phyloP scores from a whole-genome alignment of 2,113 vertebrate genomes.

The Leuciscus idus region DNA sequence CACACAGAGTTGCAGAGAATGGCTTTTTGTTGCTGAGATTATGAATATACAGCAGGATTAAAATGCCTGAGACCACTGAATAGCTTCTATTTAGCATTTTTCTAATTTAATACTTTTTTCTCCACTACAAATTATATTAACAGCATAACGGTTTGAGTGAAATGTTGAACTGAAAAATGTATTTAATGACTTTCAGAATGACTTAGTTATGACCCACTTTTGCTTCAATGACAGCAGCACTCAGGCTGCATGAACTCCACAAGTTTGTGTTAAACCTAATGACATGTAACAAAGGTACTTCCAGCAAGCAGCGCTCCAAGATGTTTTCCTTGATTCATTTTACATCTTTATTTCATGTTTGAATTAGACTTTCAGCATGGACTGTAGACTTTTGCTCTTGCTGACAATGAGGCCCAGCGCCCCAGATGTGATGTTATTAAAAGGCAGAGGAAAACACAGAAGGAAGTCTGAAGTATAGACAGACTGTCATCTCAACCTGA shows the following conservation, averaged over 20 bases:
- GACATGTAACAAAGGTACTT: too few species aligned
- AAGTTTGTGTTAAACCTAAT: background rate
- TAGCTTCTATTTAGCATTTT: slow-evolving; percentile 26
- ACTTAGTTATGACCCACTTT: background rate
- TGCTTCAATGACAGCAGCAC: background rate
- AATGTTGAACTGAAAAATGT: background rate
- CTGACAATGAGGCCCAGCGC: slow-evolving; percentile 11
- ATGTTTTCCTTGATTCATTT: background rate
- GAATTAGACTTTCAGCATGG: background rate
- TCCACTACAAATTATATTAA: slow-evolving; percentile 1
- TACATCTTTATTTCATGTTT: background rate
- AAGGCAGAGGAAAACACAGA: slow-evolving; percentile 6
- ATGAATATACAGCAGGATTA: slow-evolving; percentile 10
- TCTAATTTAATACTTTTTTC: slow-evolving; percentile 8
- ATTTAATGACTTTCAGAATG: background rate
- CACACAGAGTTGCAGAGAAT: slow-evolving; percentile 36
- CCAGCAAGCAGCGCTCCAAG: too few species aligned
- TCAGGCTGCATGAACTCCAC: background rate
- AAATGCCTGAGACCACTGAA: slow-evolving; percentile 20
- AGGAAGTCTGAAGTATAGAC: background rate
- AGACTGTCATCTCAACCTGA: slow-evolving; percentile 22
- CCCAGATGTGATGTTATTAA: slow-evolving; percentile 43
- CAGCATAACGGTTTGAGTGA: background rate
- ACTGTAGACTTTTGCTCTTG: background rate
- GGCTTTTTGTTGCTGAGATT: slow-evolving; percentile 50